Evolutionary conservation across 2,113 vertebrate species (phyloP).

Genomic region (Paedocypris sp.): DNA sequence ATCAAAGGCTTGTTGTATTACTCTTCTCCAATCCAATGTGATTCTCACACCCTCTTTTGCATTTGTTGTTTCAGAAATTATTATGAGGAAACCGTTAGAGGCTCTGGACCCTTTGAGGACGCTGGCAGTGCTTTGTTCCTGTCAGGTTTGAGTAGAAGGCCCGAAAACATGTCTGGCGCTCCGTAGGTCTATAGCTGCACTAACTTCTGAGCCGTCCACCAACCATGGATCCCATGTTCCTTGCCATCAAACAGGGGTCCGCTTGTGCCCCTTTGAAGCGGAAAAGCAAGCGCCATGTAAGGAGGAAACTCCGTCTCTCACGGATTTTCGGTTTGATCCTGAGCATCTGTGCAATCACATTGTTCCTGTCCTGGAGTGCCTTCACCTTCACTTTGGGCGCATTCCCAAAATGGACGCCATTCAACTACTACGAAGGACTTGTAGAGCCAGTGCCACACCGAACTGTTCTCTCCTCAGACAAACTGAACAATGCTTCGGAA

Average conservation of each 20-base stretch:
- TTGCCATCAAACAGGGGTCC: conserved; percentile 31
- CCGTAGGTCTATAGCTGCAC: conserved; percentile 3
- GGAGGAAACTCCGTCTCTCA: conserved; percentile 78
- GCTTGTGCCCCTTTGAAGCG: conserved; percentile 9
- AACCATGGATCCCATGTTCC: conserved; percentile 49
- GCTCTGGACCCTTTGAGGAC: conserved; percentile 48
- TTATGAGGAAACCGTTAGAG: conserved; percentile 62
- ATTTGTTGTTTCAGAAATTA: conserved; percentile 47
- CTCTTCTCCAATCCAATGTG: neutral
- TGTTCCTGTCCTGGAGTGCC: conserved; percentile 80
- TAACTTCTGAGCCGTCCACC: conserved; percentile 22
- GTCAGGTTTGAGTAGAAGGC: conserved; percentile 14
- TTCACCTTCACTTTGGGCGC: conserved; percentile 66
- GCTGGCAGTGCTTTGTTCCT: conserved; percentile 27
- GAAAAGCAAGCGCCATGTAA: conserved; percentile 48
- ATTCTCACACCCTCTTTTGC: neutral
- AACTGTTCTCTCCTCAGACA: conserved; percentile 74
- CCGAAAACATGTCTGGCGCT: conserved; percentile 11
- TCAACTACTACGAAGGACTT: conserved; percentile 12
- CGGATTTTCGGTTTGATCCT: conserved; percentile 75
- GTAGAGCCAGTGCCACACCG: conserved; percentile 59
- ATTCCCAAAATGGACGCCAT: conserved; percentile 38
- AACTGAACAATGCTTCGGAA: conserved; percentile 45
- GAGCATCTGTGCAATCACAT: conserved; percentile 71
- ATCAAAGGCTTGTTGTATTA: too few relatives aligned